Conservation (phyloP, 2,113 vertebrate genomes). For the Chloropsis cyanopogon region DNA sequence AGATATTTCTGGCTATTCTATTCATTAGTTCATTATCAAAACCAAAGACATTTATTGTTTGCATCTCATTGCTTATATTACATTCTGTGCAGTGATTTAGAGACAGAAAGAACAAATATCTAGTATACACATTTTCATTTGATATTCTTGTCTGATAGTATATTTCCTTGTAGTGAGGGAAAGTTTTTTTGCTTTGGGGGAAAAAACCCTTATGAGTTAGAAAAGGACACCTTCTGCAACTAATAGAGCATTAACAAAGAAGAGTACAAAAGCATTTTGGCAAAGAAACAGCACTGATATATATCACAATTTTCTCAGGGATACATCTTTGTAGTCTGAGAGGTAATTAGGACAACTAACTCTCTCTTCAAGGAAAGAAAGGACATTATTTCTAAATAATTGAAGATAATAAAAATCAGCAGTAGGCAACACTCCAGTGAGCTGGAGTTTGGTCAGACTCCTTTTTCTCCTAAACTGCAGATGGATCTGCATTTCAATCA, state of each 20-base stretch:
- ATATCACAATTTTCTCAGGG: background rate
- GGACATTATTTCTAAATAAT: background rate
- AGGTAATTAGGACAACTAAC: background rate
- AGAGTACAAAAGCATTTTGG: background rate
- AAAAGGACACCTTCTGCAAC: background rate
- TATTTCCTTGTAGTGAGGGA: background rate
- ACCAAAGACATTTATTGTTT: background rate
- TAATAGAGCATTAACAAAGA: background rate
- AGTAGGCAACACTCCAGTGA: background rate
- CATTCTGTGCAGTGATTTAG: background rate
- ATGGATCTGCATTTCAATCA: background rate
- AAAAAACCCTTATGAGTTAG: background rate
- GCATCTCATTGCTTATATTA: background rate
- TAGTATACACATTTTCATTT: background rate
- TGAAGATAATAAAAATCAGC: background rate
- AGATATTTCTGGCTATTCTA: background rate
- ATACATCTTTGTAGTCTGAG: background rate
- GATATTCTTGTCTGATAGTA: background rate
- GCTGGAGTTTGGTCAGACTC: background rate
- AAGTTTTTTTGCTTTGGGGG: background rate
- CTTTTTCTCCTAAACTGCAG: background rate
- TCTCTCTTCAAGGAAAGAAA: background rate
- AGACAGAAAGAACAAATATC: background rate
- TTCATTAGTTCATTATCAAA: background rate
- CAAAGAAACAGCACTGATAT: background rate